These are phyloP conservation scores for Microctonus aethiopoides DNA, from an alignment of 2,888 invertebrate genomes.

Conservation along the genomic window DNA sequence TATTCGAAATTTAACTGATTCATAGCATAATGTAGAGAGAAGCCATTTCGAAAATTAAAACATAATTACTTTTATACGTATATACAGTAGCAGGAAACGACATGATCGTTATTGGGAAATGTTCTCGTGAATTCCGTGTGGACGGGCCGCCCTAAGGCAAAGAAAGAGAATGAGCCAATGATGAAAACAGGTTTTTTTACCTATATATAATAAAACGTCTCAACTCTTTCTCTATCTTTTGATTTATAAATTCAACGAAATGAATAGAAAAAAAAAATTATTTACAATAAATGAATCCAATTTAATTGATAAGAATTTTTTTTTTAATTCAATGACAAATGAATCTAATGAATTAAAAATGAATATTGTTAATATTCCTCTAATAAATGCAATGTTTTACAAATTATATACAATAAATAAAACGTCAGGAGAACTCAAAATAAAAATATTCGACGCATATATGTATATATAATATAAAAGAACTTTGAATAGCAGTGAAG, in stretches of 20 bases:
- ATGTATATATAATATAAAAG: background rate
- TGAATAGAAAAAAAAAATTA: background rate
- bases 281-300: too few species aligned
- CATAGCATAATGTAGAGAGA: too few species aligned
- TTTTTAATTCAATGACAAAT: too few species aligned
- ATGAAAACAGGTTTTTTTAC: background rate
- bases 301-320: too few species aligned
- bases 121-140: constrained; percentile 40
- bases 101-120: constrained; percentile 51
- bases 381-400: too few species aligned
- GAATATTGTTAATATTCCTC: too few species aligned
- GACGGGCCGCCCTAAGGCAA: constrained; percentile 30
- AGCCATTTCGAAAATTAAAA: constrained; percentile 45
- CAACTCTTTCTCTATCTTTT: background rate
- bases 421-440: too few species aligned
- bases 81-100: constrained; percentile 47
- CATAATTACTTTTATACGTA: constrained; percentile 46
- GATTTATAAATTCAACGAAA: background rate
- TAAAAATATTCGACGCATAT: too few species aligned
- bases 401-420: too few species aligned
- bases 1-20: too few species aligned
- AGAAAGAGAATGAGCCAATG: background rate
- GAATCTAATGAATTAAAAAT: too few species aligned
- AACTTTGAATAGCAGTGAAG: background rate
- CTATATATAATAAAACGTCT: background rate